Conservation (phyloP, 1,140 invertebrate genomes). For the Riptortus pedestris region DNA sequence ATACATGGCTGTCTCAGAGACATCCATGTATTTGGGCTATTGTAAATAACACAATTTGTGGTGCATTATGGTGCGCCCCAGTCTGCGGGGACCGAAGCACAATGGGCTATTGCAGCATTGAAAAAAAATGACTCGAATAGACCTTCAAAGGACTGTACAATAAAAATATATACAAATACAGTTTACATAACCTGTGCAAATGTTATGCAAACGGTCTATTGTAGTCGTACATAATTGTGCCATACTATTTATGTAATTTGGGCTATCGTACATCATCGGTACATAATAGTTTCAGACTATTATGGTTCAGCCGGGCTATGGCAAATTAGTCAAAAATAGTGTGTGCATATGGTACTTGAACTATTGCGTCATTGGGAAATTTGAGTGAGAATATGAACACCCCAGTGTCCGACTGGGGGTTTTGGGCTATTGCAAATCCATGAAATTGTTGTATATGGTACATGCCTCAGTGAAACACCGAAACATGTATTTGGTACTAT, state of each 20-base stretch:
- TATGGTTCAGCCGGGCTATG: constrained; percentile 22
- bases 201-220: constrained; percentile 15
- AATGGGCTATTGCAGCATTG: constrained; percentile 30
- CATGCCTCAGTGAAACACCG: constrained; percentile 12
- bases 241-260: constrained; percentile 33
- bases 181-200: constrained; percentile 8
- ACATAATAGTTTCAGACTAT: constrained; percentile 30
- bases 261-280: constrained; percentile 25
- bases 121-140: constrained; percentile 26
- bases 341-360: constrained; percentile 20
- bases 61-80: constrained; percentile 26
- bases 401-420: constrained; percentile 28
- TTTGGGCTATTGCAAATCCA: constrained; percentile 31
- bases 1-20: background rate
- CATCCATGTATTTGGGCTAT: constrained; percentile 30
- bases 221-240: constrained; percentile 32
- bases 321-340: constrained; percentile 1
- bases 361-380: constrained; percentile 30
- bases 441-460: constrained; percentile 27
- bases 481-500: constrained; percentile 28
- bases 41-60: constrained; percentile 28
- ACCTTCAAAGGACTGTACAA: constrained; percentile 20
- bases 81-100: constrained; percentile 18
- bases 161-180: constrained; percentile 23
- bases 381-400: constrained; percentile 20